Conservation (phyloP, 2,888 invertebrate species). For the Philaethria dido region DNA sequence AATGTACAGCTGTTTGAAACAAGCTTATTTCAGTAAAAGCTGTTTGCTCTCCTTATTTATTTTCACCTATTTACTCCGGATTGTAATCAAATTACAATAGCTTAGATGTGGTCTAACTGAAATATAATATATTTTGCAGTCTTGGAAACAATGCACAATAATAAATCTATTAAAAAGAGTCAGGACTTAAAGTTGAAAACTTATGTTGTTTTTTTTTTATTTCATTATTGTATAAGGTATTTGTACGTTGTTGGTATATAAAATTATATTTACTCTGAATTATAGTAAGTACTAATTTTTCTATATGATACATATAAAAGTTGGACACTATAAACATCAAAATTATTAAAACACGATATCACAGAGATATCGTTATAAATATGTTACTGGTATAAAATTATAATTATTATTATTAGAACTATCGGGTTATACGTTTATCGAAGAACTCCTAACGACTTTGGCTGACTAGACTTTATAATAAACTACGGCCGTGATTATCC, state of each 20-base stretch:
- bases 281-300: background rate
- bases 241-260: no score
- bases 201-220: no score
- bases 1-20: conserved; percentile 57
- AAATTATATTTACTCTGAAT: no score
- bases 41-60: conserved; percentile 26
- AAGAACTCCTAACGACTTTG: conserved; percentile 47
- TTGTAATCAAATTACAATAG: background rate
- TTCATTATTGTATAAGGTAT: background rate
- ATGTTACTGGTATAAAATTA: conserved; percentile 9
- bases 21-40: conserved; percentile 43
- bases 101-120: background rate
- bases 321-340: background rate
- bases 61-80: background rate
- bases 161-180: background rate
- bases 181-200: background rate
- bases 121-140: background rate
- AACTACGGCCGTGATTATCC: conserved; percentile 53
- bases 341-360: background rate
- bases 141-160: background rate
- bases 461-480: conserved; percentile 52
- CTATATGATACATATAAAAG: background rate
- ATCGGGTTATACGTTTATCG: conserved; percentile 27
- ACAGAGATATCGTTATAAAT: background rate
- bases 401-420: conserved; percentile 22